phyloP scores from a whole-genome alignment of 1,140 invertebrate species.

The Zaprionus tsacasi region DNA sequence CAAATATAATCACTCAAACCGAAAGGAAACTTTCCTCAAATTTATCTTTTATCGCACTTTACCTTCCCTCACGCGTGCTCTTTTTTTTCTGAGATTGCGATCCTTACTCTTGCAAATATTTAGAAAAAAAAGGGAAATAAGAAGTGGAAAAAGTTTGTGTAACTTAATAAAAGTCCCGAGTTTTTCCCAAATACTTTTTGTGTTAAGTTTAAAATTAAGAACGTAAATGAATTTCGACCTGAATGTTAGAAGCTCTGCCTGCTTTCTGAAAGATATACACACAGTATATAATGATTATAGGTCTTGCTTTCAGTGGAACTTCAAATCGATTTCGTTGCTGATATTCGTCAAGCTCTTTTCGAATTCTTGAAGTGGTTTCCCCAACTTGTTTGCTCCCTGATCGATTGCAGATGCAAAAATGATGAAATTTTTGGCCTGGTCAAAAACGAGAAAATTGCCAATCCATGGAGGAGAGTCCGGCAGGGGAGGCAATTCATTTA shows the following conservation, averaged over 20 bases:
- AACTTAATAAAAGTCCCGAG: slow-evolving; percentile 1
- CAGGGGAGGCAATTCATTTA: slow-evolving; percentile 12
- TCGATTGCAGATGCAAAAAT: slow-evolving; percentile 15
- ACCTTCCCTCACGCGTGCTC: too few relatives aligned
- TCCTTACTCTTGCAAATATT: too few relatives aligned
- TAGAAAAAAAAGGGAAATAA: not conserved
- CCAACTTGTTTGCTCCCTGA: not conserved
- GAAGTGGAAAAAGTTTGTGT: not conserved
- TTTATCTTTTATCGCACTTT: too few relatives aligned
- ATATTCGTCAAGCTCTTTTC: too few relatives aligned
- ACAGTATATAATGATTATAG: not conserved
- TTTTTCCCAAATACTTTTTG: not conserved
- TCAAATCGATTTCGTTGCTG: too few relatives aligned
- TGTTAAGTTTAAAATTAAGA: slow-evolving; percentile 5
- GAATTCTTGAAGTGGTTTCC: too few relatives aligned
- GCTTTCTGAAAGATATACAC: slow-evolving; percentile 6
- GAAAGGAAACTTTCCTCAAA: too few relatives aligned
- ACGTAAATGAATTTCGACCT: slow-evolving; percentile 5
- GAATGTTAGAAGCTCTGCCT: slow-evolving; percentile 10
- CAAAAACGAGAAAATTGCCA: not conserved
- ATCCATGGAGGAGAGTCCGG: not conserved
- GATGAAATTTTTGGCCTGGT: not conserved
- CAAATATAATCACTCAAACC: too few relatives aligned
- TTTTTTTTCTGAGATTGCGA: too few relatives aligned
- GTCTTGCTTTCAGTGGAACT: too few relatives aligned